Base-by-base conservation (phyloP, 2,888 invertebrate species). In the Trachelus tabidus region DNA sequence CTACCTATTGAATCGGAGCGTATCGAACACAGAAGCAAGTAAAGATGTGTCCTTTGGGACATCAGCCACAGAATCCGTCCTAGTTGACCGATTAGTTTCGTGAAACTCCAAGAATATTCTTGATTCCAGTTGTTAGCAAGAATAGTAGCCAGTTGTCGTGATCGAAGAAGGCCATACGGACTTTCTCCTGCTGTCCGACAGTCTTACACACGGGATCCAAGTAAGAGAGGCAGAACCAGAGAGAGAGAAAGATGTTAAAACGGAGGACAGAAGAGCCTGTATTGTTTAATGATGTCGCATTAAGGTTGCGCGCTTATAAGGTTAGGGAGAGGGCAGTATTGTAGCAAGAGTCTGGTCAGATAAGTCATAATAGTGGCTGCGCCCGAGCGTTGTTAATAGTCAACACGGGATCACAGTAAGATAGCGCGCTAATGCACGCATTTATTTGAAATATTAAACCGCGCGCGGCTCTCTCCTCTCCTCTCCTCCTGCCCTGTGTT, bases 401-500 rank as follows among this genome's bases (percentile, higher is more conserved):
- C 88, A 90, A 89, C 90, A 86, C 87, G 87, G 89, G 88, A 90
- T 90, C 90, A 87, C 83, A 84, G 85, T 83, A 87, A 90, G 90
- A 90, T 90, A 90, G 87, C 89, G 90, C 90, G 90, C 88, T 90
- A 90, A 90, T 90, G 90, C 88, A 90, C 89, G 90, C 89, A 90
- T 90, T 90, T 90, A 89, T 90, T 90, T 90, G 90, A 90, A 90
- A 90, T 90, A 90, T 90, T 90, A 90, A 90, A 90, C 90, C 90
- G 78, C 80, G 81, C 81, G 73, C 31, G 34, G 23, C 15, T 33
- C 79, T 81, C 79, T 80, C 34, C 76, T 84, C 80, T 81, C 79
- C 79, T 40, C 40, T 2, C 40, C 40, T 1, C 15, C 37, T 4
- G 12, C 3, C 12, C 40, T 40, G 15, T 15, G 4, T 40, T 40